A percentile compares a stretch with the other conserved stretches of the same genome.
These are phyloP conservation scores for Terrapene triunguis DNA, from an alignment of 2,113 vertebrate species.

Conservation along the genomic window DNA sequence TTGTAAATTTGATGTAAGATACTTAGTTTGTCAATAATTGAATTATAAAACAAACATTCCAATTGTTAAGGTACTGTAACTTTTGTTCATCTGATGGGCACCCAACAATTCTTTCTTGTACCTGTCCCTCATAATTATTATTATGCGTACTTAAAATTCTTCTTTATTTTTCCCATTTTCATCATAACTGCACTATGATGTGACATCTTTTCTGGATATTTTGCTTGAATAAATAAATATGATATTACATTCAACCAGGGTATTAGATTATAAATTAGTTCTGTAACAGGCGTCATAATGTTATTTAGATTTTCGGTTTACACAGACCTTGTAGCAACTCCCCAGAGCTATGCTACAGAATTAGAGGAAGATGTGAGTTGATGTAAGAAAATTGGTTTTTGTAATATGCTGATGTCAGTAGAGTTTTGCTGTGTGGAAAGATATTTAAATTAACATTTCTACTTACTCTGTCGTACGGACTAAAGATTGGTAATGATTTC, in stretches of 20 bases:
- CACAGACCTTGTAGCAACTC: conserved; percentile 94
- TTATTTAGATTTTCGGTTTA: conserved; percentile 98
- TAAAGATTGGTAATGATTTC: conserved; percentile 78
- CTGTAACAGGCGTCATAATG: conserved; percentile 93
- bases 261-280: conserved; percentile 99
- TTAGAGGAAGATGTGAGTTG: conserved; percentile 98
- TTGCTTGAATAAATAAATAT: conserved; percentile 91
- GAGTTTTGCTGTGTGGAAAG: conserved; percentile 86
- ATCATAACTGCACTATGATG: conserved; percentile 82
- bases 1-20: conserved; percentile 78
- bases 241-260: conserved; percentile 96
- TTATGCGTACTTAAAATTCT: conserved; percentile 70
- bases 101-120: conserved; percentile 75
- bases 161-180: conserved; percentile 80
- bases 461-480: conserved; percentile 77
- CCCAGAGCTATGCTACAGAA: conserved; percentile 95
- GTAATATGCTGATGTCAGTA: conserved; percentile 95
- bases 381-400: conserved; percentile 98
- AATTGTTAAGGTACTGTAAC: conserved; percentile 70
- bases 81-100: conserved; percentile 60
- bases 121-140: conserved; percentile 78
- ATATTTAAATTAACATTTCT: conserved; percentile 82
- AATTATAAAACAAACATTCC: conserved; percentile 76
- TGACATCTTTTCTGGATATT: conserved; percentile 87
- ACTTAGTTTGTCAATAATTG: conserved; percentile 79